phyloP scores from a whole-genome alignment of 2,113 vertebrate species.

The Siniperca knerii region DNA sequence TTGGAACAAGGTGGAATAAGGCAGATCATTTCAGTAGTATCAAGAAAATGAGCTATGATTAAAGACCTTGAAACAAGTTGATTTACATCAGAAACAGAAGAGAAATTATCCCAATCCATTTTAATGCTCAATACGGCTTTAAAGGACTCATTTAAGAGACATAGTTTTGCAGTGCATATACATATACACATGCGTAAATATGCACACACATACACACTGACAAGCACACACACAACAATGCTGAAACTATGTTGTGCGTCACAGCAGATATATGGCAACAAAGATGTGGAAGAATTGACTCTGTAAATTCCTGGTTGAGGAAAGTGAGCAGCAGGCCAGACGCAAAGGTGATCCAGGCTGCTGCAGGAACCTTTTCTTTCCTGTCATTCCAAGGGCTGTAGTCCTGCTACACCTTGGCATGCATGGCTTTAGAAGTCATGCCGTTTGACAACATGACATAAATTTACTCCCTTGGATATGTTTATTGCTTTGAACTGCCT shows the following conservation, averaged over 20 bases:
- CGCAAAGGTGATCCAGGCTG: slow-evolving; percentile 52
- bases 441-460: slow-evolving; percentile 52
- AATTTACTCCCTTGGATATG: slow-evolving; percentile 33
- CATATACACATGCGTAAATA: background rate
- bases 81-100: slow-evolving; percentile 45
- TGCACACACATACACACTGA: background rate
- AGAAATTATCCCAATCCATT: slow-evolving; percentile 37
- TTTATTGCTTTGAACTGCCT: slow-evolving; percentile 28
- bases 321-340: slow-evolving; percentile 44
- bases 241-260: slow-evolving; percentile 34
- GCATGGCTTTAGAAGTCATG: slow-evolving; percentile 29
- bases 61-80: slow-evolving; percentile 35
- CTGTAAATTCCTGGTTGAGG: slow-evolving; percentile 19
- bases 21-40: slow-evolving; percentile 26
- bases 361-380: slow-evolving; percentile 42
- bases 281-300: slow-evolving; percentile 63
- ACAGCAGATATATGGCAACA: slow-evolving; percentile 54
- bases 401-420: slow-evolving; percentile 51
- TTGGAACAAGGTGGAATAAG: slow-evolving; percentile 38
- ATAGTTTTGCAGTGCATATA: background rate
- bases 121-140: background rate
- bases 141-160: background rate
- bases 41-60: slow-evolving; percentile 49
- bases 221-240: slow-evolving; percentile 26
- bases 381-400: slow-evolving; percentile 35